Evolutionary conservation across 1,140 invertebrate species (phyloP).

Genomic region (Antheraea pernyi): DNA sequence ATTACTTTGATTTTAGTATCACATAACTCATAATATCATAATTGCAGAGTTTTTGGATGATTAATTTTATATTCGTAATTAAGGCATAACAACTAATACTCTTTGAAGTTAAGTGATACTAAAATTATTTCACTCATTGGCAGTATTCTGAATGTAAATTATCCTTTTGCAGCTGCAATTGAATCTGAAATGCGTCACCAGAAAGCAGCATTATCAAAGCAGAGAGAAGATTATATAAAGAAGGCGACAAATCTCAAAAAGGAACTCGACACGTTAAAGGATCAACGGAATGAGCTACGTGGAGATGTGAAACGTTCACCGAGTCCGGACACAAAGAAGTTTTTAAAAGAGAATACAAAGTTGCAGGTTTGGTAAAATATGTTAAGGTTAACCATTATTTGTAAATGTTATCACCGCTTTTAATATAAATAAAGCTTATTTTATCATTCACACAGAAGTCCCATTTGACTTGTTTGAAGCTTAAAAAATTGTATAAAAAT

Average conservation of each 20-base stretch:
- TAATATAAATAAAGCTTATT: background rate
- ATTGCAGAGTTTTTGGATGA: background rate
- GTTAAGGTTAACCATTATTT: slow-evolving; percentile 13
- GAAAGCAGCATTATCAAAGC: slow-evolving; percentile 86
- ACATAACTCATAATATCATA: background rate
- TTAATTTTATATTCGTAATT: no score
- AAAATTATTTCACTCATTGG: background rate
- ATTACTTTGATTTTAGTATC: slow-evolving; percentile 3
- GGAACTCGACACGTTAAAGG: slow-evolving; percentile 87
- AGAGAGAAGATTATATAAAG: slow-evolving; percentile 88
- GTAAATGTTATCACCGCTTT: slow-evolving; percentile 26
- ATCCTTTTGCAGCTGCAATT: slow-evolving; percentile 80
- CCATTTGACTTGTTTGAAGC: background rate
- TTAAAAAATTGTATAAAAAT: background rate
- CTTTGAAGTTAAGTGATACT: background rate
- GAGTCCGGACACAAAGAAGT: slow-evolving; percentile 84
- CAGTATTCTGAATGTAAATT: background rate
- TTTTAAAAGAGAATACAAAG: slow-evolving; percentile 89
- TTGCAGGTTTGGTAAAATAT: slow-evolving; percentile 82
- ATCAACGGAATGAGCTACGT: slow-evolving; percentile 87
- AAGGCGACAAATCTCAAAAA: slow-evolving; percentile 85
- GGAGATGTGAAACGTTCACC: slow-evolving; percentile 82
- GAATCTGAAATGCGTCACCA: slow-evolving; percentile 90
- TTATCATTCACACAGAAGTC: background rate
- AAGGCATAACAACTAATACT: background rate